Base-by-base conservation (phyloP, 2,113 vertebrate genomes). In the Phocoena sinus region DNA sequence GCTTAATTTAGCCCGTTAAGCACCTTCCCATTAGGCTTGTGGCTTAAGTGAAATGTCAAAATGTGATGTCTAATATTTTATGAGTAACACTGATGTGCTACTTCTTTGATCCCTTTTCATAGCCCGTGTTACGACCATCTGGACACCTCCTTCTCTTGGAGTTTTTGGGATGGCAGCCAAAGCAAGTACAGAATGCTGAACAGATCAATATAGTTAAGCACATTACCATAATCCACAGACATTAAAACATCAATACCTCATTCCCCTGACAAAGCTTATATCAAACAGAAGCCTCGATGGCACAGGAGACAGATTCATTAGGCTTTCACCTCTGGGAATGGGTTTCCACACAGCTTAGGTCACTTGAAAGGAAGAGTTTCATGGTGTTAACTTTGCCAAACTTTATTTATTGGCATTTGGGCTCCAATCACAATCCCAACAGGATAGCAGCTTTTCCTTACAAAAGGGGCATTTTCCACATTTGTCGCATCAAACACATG, bases 191-290 rank as follows among this genome's bases (percentile, higher is more conserved):
- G 96, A 95, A 93, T 97, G 63, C 80, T 98, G 89, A 98, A 92
- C 97, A 97, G 89, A 91, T 96, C 96, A 86, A 94, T 98, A 97
- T 28, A 97, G 94, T 96, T 97, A 97, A 97, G 20, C 38, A 0
- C 15, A 90, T 98, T 98, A 97, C 92, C 97, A 97, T 97, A 95
- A 97, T 96, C 97, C 38, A 31, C 94, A 98, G 94, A 92, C 90
- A 87, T 96, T 98, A 67, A 97, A 97, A 93, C 1, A 21, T 83
- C 94, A 96, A 91, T 97, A 97, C 94, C 33, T 97, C 93, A 81
- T 53, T 97, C 89, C 96, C 94, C n/a, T 93, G 94, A 89, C 95
- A 97, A 97, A 83, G 41, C 56, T 97, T 86, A 1, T 86, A 87
- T 47, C 92, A 96, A 98, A 97, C 56, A 97, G 90, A 44, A 93